These are phyloP conservation scores for Climacteris rufus DNA, from an alignment of 2,113 vertebrate genomes.

Conservation along the genomic window DNA sequence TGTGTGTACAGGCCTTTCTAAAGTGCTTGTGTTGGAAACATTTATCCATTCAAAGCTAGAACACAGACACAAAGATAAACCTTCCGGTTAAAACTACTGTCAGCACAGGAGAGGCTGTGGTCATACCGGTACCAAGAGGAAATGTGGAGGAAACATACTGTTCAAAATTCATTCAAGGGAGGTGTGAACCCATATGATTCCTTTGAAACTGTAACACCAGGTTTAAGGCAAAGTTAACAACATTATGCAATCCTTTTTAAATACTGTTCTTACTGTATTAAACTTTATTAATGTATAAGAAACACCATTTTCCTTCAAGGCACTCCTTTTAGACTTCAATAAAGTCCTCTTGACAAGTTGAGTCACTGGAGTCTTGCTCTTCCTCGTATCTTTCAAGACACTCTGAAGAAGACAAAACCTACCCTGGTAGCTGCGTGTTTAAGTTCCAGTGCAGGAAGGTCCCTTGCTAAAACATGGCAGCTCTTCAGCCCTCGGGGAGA, in stretches of 20 bases:
- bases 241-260: background rate
- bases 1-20: background rate
- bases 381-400: background rate
- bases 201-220: background rate
- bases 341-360: background rate
- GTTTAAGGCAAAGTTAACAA: background rate
- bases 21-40: background rate
- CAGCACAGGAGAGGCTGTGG: background rate
- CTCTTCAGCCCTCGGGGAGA: background rate
- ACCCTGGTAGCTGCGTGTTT: accelerated
- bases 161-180: background rate
- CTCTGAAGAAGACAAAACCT: background rate
- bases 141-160: background rate
- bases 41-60: background rate
- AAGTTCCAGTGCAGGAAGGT: background rate
- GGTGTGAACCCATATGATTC: accelerated
- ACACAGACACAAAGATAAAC: background rate
- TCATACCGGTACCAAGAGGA: background rate
- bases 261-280: background rate
- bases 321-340: background rate
- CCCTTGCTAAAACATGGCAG: background rate
- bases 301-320: background rate
- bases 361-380: background rate
- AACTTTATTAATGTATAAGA: background rate
- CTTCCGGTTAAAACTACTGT: accelerated